Evolutionary conservation across 2,113 vertebrate genomes (phyloP).

Genomic region (Craseonycteris thonglongyai): DNA sequence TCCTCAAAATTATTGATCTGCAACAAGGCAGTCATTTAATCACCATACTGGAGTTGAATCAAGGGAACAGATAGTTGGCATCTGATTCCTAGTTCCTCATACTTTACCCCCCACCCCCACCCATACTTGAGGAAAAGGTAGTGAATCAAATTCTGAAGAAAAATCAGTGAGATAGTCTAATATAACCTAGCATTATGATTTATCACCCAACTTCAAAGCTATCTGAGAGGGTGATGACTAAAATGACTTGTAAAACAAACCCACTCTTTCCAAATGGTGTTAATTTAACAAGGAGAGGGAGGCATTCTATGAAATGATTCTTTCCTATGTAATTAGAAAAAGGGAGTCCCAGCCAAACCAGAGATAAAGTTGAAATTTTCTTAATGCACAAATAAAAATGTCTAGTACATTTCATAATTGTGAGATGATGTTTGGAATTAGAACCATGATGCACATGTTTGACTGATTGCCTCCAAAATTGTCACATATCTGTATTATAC

Average conservation of each 20-base stretch:
- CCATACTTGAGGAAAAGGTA: constrained; percentile 5
- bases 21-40: constrained; percentile 61
- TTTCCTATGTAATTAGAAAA: not conserved
- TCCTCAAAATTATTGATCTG: constrained; percentile 70
- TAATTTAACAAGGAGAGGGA: not conserved
- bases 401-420: not conserved
- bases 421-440: not conserved
- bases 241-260: not conserved
- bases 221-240: not conserved
- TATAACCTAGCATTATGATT: not conserved
- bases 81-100: not conserved
- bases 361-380: not conserved
- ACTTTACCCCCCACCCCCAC: too few relatives aligned
- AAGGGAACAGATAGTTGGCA: constrained; percentile 29
- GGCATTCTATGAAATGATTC: not conserved
- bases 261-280: not conserved
- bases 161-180: not conserved
- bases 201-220: not conserved
- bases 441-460: not conserved
- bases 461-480: not conserved
- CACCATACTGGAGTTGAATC: constrained; percentile 34
- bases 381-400: not conserved
- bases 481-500: not conserved
- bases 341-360: not conserved
- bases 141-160: not conserved